Evolutionary conservation across 2,113 vertebrate genomes (phyloP).

Genomic region (Callipepla squamata): DNA sequence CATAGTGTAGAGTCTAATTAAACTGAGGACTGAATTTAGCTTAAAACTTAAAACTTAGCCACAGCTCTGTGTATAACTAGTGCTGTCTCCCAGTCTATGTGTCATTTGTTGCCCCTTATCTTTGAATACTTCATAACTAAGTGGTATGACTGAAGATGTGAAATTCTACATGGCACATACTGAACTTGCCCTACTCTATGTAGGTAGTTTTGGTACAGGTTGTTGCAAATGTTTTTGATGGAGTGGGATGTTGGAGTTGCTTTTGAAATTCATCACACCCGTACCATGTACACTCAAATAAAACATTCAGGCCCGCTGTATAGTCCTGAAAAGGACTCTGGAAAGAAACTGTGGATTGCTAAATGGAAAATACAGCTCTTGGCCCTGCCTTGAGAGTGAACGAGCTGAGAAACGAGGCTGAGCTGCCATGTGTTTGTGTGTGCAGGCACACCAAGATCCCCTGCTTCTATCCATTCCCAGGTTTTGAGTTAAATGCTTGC

Average conservation of each 20-base stretch:
- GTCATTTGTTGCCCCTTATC: no score
- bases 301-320: neutral
- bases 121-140: no score
- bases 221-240: neutral
- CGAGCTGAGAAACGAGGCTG: neutral
- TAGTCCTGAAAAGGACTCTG: neutral
- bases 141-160: no score
- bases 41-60: no score
- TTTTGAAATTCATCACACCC: neutral
- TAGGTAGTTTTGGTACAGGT: neutral
- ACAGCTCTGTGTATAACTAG: no score
- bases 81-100: no score
- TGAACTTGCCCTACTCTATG: no score
- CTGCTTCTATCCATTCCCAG: neutral
- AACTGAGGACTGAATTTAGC: neutral
- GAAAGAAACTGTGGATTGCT: neutral
- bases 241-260: neutral
- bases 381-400: neutral
- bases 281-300: neutral
- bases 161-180: no score
- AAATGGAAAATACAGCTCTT: conserved; percentile 37
- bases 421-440: neutral
- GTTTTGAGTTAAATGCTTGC: neutral
- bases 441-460: neutral
- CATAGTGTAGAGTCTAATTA: neutral